Evolutionary conservation across 1,140 invertebrate genomes (phyloP), one percentile per base, ranked within the genome.

Genomic region (Papilio xuthus): DNA sequence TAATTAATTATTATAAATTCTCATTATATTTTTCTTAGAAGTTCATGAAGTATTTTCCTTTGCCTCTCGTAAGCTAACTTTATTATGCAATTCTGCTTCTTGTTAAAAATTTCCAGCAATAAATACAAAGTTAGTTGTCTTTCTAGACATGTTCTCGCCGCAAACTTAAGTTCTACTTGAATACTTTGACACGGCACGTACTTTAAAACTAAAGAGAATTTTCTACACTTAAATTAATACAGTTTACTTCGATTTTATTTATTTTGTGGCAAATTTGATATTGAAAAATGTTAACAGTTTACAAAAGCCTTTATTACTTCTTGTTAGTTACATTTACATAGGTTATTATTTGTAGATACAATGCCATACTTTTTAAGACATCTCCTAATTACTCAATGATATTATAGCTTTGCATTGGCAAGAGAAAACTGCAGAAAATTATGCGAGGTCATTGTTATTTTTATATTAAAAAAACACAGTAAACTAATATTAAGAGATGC

Each of bases 101-200:
- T 47, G 10, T 60, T 10, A 26, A 26, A 60, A 60, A 26, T 12
- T 60, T 60, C 9, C 20, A 12, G 56, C 56, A 60, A 60, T 26
- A 60, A 60, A 1, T 60, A 9, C 56, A 60, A 60, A 60, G 9
- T 60, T 60, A 60, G 20, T 60, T 23, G 20, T 60, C 20, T 60
- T 60, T 60, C 56, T 13, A 15, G 56, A 60, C 56, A 60, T 60
- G 56, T 60, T 26, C 56, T 26, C 56, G 23, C 23, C 56, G 50
- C 56, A 26, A 60, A 60, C 56, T 26, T 60, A 60, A 60, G 56
- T 60, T 60, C 18, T 20, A 60, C 56, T 60, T 60, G 23, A 26
- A 60, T 60, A 23, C 23, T 60, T 60, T 60, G 56, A 60, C 56
- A 60, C 56, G 56, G 56, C 56, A 60, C 56, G 56, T 60, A 60